Base-by-base conservation (phyloP, 2,797 vertebrate genomes). In the Enteromius argenteus region DNA sequence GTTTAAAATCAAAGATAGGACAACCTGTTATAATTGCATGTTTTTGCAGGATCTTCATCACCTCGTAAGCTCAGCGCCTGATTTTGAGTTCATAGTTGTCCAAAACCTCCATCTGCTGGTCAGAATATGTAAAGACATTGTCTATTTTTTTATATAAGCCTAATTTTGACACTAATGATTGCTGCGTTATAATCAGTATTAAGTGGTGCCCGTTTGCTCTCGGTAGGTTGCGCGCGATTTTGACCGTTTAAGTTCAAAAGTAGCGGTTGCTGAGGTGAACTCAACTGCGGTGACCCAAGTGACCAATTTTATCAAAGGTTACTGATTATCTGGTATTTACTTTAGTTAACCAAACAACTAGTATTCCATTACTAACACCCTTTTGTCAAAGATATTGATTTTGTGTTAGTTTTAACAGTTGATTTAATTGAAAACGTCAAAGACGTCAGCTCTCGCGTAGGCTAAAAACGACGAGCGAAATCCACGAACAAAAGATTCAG, bases 71-170 rank as follows among this genome's bases (percentile, higher is more conserved):
- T 51, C 6, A 64, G 30, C 30, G 14, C 27, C 14, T 32, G 4
- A n/a, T 66, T 35, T 68, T 56, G 17, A 17, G 0, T 11, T 74
- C 42, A n/a, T 10, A 39, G 23, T 14, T 27, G 67, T 69, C 10
- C 68, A 37, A 62, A 46, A 7, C 39, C 71, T 1, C 80, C 71
- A 66, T 66, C 80, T 74, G 60, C 71, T 74, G 71, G 44, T 64
- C 42, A 74, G 4, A 37, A 23, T 39, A 0, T 51, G 42, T 51
- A 66, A 64, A 39, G 15, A 10, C 27, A 30, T 19, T 46, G 23
- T 23, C 37, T 53, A 8, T 51, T 73, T 32, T 3, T 37, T 7
- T 9, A 30, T 11, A 7, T 56, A 17, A 1, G 1, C 13, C 5
- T 53, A 53, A 35, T 37, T 53, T 35, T 53, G 3, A 0, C 5